Evolutionary conservation across 2,888 invertebrate species (phyloP).

Genomic region (Uloborus plumipes): DNA sequence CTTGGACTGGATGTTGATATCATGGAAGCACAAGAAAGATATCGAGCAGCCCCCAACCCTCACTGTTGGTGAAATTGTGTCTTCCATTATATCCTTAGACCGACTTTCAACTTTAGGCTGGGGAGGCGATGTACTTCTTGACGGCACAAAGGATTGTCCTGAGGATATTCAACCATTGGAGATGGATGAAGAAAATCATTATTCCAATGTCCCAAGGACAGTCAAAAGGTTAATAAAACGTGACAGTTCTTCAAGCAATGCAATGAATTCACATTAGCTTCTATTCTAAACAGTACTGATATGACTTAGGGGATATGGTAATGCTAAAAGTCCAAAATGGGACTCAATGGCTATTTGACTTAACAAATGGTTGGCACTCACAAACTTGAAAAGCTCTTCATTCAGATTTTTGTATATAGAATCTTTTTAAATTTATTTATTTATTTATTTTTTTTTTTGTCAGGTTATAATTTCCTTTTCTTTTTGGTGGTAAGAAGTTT

Average conservation of each 20-base stretch:
- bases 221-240: conserved; percentile 36
- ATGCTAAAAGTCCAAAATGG: conserved; percentile 34
- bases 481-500: too few relatives aligned
- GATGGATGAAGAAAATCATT: conserved; percentile 37
- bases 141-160: conserved; percentile 40
- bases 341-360: too few relatives aligned
- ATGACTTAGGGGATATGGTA: conserved; percentile 45
- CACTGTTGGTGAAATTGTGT: conserved; percentile 78
- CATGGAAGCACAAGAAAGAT: conserved; percentile 79
- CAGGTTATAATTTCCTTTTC: too few relatives aligned
- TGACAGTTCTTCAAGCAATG: conserved; percentile 41
- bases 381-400: background rate
- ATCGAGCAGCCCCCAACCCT: conserved; percentile 74
- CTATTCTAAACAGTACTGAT: conserved; percentile 22
- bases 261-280: conserved; percentile 24
- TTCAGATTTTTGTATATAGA: too few relatives aligned
- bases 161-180: conserved; percentile 59
- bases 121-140: conserved; percentile 39
- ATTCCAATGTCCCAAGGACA: conserved; percentile 24
- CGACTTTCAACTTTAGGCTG: conserved; percentile 65
- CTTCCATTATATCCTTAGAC: conserved; percentile 69
- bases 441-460: too few relatives aligned
- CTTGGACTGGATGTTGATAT: conserved; percentile 90
- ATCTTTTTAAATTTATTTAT: too few relatives aligned
- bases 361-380: conserved; percentile 21